phyloP scores from a whole-genome alignment of 2,113 vertebrate species.

The Cathartes aura region DNA sequence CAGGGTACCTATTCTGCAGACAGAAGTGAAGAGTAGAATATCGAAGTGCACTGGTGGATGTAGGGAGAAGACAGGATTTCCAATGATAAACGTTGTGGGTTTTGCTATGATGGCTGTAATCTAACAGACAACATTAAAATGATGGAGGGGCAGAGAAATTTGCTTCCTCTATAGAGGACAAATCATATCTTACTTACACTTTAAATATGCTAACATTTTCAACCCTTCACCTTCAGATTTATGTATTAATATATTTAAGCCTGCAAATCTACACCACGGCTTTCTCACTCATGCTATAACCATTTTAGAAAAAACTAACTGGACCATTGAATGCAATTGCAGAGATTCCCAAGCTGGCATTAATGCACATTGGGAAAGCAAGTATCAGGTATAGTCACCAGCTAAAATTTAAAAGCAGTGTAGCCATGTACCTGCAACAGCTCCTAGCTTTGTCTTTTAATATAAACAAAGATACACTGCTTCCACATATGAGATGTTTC shows the following conservation, averaged over 20 bases:
- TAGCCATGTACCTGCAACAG: not conserved
- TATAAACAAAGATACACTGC: not conserved
- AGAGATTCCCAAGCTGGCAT: not conserved
- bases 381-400: not conserved
- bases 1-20: not conserved
- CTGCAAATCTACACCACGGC: not conserved
- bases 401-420: not conserved
- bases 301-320: not conserved
- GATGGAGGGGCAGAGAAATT: not conserved
- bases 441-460: not conserved
- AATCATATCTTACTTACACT: not conserved
- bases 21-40: not conserved
- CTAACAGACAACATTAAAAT: not conserved
- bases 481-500: not conserved
- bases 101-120: not conserved
- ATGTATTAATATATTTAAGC: not conserved
- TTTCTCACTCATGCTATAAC: not conserved
- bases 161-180: not conserved
- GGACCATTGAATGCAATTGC: not conserved
- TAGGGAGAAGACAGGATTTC: not conserved
- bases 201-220: not conserved
- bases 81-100: not conserved
- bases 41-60: not conserved
- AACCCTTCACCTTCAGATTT: not conserved
- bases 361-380: not conserved